These are phyloP conservation scores for Drosophila pallidifrons DNA, from an alignment of 1,140 invertebrate species.

Conservation along the genomic window DNA sequence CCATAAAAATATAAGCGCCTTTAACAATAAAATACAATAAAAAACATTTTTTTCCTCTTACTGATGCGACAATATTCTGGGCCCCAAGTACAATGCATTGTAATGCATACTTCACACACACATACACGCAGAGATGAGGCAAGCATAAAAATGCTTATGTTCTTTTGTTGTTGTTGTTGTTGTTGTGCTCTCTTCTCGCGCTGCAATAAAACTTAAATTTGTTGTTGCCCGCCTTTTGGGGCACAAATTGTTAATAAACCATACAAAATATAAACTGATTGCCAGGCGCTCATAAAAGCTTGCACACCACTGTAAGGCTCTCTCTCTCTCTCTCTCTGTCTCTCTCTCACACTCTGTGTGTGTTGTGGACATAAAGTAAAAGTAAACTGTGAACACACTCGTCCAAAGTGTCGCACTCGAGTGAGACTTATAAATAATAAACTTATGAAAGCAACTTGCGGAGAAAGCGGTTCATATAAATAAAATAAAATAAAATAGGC, in stretches of 20 bases:
- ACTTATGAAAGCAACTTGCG: constrained; percentile 62
- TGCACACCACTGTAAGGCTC: constrained; percentile 24
- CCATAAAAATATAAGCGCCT: constrained; percentile 55
- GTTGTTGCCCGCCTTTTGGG: constrained; percentile 39
- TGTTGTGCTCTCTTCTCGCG: neutral
- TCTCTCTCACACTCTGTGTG: too few species aligned
- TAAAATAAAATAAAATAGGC: constrained; percentile 55
- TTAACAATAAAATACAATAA: constrained; percentile 65
- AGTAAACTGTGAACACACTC: constrained; percentile 58
- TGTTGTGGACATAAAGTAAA: constrained; percentile 13
- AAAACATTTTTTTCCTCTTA: constrained; percentile 42
- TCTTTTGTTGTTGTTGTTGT: neutral
- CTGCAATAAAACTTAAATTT: constrained; percentile 59
- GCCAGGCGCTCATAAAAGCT: constrained; percentile 49
- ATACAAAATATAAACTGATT: constrained; percentile 71
- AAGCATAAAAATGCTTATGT: constrained; percentile 41
- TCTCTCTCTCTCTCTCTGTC: neutral
- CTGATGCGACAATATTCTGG: constrained; percentile 55
- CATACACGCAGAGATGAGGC: constrained; percentile 32
- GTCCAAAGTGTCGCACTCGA: constrained; percentile 70
- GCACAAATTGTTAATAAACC: constrained; percentile 71
- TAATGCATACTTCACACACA: constrained; percentile 7
- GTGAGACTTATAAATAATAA: constrained; percentile 75
- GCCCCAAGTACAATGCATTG: constrained; percentile 18
- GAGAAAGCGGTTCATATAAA: constrained; percentile 40